Evolutionary conservation across 2,113 vertebrate species (phyloP).

Genomic region (Xenopus borealis): DNA sequence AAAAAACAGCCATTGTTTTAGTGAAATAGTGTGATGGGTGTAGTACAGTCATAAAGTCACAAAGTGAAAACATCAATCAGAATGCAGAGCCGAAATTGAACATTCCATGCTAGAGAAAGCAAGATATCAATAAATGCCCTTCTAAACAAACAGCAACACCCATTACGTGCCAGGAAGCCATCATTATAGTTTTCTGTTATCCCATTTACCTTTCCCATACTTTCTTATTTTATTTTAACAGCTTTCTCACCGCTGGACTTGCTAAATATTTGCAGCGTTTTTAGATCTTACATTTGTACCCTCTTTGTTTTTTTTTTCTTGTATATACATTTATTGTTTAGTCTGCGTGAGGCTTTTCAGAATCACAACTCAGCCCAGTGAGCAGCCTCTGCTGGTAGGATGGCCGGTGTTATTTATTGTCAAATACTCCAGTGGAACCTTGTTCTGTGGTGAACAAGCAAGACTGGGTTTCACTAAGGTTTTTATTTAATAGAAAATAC

Average conservation of each 20-base stretch:
- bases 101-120: constrained; percentile 6
- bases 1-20: constrained; percentile 1
- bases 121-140: constrained; percentile 18
- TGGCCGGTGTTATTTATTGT: constrained; percentile 27
- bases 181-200: background rate
- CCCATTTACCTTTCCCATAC: background rate
- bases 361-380: constrained; percentile 22
- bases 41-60: constrained; percentile 20
- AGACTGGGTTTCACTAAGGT: constrained; percentile 30
- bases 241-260: background rate
- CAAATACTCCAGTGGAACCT: background rate
- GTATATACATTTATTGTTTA: constrained; percentile 47
- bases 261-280: constrained; percentile 1
- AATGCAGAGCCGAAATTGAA: background rate
- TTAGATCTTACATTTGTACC: background rate
- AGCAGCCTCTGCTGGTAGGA: constrained; percentile 24
- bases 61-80: constrained; percentile 21
- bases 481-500: constrained; percentile 35
- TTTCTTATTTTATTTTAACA: background rate
- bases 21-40: constrained; percentile 19
- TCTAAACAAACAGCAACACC: constrained; percentile 11
- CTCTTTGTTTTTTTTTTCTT: constrained; percentile 6
- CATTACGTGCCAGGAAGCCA: background rate
- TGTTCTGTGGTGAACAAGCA: constrained; percentile 1
- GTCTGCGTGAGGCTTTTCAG: constrained; percentile 43